Conservation (phyloP, 2,113 vertebrate genomes). For the Corythaeola cristata region DNA sequence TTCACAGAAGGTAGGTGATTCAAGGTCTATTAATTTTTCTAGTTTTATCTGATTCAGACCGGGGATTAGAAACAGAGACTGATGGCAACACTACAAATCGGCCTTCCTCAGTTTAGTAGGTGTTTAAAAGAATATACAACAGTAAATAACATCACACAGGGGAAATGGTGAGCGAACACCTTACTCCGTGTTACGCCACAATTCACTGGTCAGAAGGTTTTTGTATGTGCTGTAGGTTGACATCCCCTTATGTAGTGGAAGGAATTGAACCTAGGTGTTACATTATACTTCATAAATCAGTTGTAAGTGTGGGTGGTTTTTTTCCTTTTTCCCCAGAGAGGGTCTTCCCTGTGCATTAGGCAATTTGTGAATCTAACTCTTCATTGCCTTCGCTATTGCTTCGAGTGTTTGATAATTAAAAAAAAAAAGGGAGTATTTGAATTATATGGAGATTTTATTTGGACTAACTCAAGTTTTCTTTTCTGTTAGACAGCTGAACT, state of each 20-base stretch:
- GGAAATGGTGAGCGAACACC: neutral
- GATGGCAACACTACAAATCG: neutral
- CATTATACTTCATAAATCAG: neutral
- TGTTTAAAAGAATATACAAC: neutral
- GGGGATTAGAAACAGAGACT: neutral
- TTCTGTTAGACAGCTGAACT: neutral
- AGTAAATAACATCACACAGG: neutral
- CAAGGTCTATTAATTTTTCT: neutral
- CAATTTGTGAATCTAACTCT: neutral
- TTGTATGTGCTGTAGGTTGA: neutral
- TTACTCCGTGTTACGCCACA: neutral
- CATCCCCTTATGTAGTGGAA: neutral
- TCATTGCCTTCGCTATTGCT: neutral
- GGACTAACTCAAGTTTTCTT: neutral
- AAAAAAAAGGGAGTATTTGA: neutral
- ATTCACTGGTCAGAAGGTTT: neutral
- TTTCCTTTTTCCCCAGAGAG: neutral
- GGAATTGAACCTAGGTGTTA: neutral
- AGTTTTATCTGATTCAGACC: neutral
- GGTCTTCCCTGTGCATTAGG: neutral
- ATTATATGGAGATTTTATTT: neutral
- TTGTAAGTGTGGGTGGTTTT: neutral
- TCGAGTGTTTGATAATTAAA: neutral
- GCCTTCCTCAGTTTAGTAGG: neutral
- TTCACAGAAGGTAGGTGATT: neutral